A percentile compares a stretch with the other conserved stretches of the same genome.
phyloP scores from a whole-genome alignment of 2,797 vertebrate genomes.

The Bovichtus diacanthus region DNA sequence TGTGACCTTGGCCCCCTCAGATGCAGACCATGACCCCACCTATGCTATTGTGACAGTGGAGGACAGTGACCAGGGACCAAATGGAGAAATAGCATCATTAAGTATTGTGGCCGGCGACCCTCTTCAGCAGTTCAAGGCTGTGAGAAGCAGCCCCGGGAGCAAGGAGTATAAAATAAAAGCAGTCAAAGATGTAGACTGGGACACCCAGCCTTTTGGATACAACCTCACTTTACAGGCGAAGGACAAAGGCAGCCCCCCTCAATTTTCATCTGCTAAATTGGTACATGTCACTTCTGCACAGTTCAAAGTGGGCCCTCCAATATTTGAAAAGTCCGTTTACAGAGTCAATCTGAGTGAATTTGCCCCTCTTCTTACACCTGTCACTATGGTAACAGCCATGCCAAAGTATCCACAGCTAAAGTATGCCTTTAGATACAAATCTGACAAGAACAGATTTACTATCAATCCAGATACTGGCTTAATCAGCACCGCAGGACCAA shows the following conservation, averaged over 20 bases:
- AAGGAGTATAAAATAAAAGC: conserved; percentile 97
- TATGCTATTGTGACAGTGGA: conserved; percentile 93
- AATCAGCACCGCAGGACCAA: conserved; percentile 90
- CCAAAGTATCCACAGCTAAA: conserved; percentile 91
- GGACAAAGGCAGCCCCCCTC: conserved; percentile 95
- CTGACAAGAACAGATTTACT: conserved; percentile 87
- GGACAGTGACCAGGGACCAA: conserved; percentile 92
- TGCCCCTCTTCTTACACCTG: conserved; percentile 92
- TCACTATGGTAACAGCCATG: conserved; percentile 91
- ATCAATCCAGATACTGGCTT: conserved; percentile 94
- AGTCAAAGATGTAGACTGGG: conserved; percentile 90
- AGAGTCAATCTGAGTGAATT: conserved; percentile 95
- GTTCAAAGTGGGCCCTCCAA: conserved; percentile 90
- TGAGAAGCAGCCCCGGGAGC: conserved; percentile 92
- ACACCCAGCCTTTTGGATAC: conserved; percentile 93
- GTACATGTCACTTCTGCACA: conserved; percentile 90
- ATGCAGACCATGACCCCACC: conserved; percentile 90
- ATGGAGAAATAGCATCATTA: conserved; percentile 95
- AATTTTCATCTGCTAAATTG: conserved; percentile 93
- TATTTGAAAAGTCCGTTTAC: conserved; percentile 92
- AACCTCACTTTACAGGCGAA: conserved; percentile 98
- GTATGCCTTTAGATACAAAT: conserved; percentile 90
- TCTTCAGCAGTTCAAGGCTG: conserved; percentile 92
- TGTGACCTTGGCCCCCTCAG: conserved; percentile 87
- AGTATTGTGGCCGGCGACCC: conserved; percentile 94